phyloP scores from a whole-genome alignment of 2,888 invertebrate genomes.

The Lochmaea crataegi region DNA sequence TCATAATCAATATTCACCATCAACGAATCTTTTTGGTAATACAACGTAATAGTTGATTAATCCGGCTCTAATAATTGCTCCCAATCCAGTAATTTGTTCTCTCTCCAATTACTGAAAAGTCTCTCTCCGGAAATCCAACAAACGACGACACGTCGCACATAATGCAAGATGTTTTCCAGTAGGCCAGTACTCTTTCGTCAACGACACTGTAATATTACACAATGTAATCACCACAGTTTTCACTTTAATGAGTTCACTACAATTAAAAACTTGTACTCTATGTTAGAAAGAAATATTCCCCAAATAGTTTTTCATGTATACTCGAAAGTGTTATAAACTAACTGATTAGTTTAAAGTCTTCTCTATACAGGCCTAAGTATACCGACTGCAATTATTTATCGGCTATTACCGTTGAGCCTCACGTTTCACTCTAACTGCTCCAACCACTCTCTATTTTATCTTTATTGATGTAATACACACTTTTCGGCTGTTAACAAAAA shows the following conservation, averaged over 20 bases:
- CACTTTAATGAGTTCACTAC: too few relatives aligned
- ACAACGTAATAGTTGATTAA: constrained; percentile 1
- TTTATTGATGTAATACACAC: constrained; percentile 29
- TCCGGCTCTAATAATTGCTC: neutral
- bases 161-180: constrained; percentile 2
- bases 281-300: too few relatives aligned
- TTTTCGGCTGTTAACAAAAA: constrained; percentile 24
- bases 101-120: constrained; percentile 14
- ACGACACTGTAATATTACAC: too few relatives aligned
- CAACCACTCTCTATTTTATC: constrained; percentile 10
- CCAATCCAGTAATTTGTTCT: constrained; percentile 21
- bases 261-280: too few relatives aligned
- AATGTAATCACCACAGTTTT: too few relatives aligned
- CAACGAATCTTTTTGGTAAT: neutral
- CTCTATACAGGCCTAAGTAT: constrained; percentile 16
- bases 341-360: too few relatives aligned
- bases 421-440: constrained; percentile 33
- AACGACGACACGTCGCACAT: neutral
- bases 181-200: neutral
- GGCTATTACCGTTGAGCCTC: constrained; percentile 26
- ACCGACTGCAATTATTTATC: constrained; percentile 27
- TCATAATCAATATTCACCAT: neutral
- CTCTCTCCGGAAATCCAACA: neutral
- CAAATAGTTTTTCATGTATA: too few relatives aligned
- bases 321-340: too few relatives aligned